phyloP scores from a whole-genome alignment of 2,113 vertebrate species.

The Actenoides lindsayi region DNA sequence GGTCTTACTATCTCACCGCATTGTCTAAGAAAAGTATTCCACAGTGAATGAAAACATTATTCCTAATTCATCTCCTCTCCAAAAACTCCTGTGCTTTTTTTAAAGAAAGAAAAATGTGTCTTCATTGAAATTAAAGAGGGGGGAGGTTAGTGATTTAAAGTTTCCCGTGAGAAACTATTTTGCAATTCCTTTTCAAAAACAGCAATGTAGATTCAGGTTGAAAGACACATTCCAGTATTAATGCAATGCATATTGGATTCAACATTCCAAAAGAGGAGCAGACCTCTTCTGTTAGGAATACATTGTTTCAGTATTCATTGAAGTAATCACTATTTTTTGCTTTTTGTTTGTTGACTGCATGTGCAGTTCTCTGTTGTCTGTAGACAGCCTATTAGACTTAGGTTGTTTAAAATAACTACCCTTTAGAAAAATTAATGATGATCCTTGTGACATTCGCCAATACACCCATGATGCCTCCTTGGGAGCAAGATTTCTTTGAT shows the following conservation, averaged over 20 bases:
- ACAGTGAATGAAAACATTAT: background rate
- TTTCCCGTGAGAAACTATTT: background rate
- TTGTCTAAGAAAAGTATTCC: background rate
- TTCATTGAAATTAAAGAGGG: background rate
- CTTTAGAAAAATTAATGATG: background rate
- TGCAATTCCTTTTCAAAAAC: background rate
- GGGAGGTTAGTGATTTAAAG: background rate
- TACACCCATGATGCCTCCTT: background rate
- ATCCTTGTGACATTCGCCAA: background rate
- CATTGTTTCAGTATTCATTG: background rate
- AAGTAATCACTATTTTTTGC: background rate
- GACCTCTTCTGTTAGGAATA: background rate
- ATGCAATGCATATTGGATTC: background rate
- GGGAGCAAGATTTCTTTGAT: background rate
- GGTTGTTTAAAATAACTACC: background rate
- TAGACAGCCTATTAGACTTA: background rate
- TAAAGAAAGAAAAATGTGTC: background rate
- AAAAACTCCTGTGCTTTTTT: background rate
- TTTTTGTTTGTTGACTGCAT: background rate
- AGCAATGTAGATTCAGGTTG: background rate
- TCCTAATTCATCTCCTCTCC: background rate
- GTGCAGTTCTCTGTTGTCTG: background rate
- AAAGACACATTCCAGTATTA: background rate
- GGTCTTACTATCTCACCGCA: background rate
- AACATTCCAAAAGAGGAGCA: background rate